Base-by-base conservation (phyloP, 2,888 invertebrate species). In the Lochmaea capreae region DNA sequence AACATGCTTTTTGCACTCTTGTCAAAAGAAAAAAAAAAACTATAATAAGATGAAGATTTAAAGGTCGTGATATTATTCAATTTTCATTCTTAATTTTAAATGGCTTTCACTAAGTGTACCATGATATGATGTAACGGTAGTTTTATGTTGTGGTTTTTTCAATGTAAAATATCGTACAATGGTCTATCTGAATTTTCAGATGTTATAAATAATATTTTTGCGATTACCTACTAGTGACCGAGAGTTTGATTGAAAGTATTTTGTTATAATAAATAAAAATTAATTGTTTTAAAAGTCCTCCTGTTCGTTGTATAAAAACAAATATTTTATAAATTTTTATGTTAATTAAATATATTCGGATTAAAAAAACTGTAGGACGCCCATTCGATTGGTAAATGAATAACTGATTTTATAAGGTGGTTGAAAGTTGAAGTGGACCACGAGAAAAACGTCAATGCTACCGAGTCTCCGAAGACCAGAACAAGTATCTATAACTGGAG, bases 21-120 rank as follows among this genome's bases (percentile, higher is more conserved):
- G 59, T 49, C 61, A 49, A 43, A 59, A 65, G 59, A 59, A 49
- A 33, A 43, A 68, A 63, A 14, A 57, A 58, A 73, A 73, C 57
- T 18, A 43, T 58, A 73, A 69, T 43, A 73, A 65, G 65, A 59
- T 65, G 71, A 71, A 70, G 73, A 73, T 72, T 76, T 67, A 71
- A 66, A 76, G 76, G 74, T 74, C 76, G 46, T 74, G 74, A 67
- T 70, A 73, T 74, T 69, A 76, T 74, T 71, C 70, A 73, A 72
- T 76, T 74, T 72, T 65, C 68, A 59, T 72, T 65, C 65, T 49
- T 65, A 46, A 49, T 65, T 52, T 65, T 65, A 11, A 16, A 61
- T 61, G 61, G 61, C 33, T 61, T 61, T 33, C 33, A 61, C 58
- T 22, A 26, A 58, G 26, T 58, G 8, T 39, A 61, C 54, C 9